Evolutionary conservation across 2,888 invertebrate species (phyloP).

Genomic region (Andrena praecox): DNA sequence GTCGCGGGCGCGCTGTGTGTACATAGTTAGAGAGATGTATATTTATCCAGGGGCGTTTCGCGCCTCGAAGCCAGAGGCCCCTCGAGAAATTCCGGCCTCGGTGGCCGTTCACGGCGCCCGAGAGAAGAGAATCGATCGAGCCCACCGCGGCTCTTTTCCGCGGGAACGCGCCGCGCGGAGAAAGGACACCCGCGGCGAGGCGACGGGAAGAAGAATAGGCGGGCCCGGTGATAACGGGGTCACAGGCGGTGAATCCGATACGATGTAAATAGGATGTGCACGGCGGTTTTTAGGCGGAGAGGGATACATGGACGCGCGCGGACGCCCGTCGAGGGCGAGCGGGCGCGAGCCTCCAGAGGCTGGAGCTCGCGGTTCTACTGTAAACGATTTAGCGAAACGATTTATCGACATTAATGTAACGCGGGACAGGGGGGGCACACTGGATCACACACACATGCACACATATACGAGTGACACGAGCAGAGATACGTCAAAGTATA

Average conservation of each 20-base stretch:
- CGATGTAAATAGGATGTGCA: slow-evolving; percentile 64
- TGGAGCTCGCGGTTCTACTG: slow-evolving; percentile 30
- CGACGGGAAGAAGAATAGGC: slow-evolving; percentile 19
- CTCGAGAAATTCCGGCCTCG: slow-evolving; percentile 30
- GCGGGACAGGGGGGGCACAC: slow-evolving; percentile 11
- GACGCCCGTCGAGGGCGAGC: neutral
- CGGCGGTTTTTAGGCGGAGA: slow-evolving; percentile 41
- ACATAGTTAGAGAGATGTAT: slow-evolving; percentile 58
- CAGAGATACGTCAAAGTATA: slow-evolving; percentile 55
- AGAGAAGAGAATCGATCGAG: slow-evolving; percentile 32
- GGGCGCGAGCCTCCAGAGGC: neutral
- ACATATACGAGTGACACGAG: slow-evolving; percentile 13
- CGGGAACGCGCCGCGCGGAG: slow-evolving; percentile 10
- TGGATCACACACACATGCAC: slow-evolving; percentile 5
- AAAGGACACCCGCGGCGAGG: neutral
- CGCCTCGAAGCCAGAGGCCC: slow-evolving; percentile 14
- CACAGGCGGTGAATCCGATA: slow-evolving; percentile 59
- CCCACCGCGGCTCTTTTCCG: neutral
- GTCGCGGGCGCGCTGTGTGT: slow-evolving; percentile 47
- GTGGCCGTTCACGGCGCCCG: slow-evolving; percentile 20
- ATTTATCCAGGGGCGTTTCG: slow-evolving; percentile 32
- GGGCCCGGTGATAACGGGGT: slow-evolving; percentile 60
- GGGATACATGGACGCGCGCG: neutral
- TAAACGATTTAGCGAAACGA: slow-evolving; percentile 58
- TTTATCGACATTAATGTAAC: slow-evolving; percentile 69